Base-by-base conservation (phyloP, 2,797 vertebrate species). In the Mus spretus region DNA sequence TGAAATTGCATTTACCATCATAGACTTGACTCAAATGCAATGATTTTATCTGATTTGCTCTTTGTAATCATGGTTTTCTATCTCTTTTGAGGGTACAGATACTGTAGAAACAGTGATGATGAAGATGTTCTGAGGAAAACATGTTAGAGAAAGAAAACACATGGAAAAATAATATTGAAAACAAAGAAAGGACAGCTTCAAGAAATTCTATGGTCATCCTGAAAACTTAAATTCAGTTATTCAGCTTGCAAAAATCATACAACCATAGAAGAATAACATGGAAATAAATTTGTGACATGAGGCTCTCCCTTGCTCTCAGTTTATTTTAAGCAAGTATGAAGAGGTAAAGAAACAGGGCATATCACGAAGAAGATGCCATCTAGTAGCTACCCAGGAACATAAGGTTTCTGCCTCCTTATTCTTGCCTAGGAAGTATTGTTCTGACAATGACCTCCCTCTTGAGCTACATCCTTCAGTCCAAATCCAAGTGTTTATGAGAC, bases 21-120 rank as follows among this genome's bases (percentile, higher is more conserved):
- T 53, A 59, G 50, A 74, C 95, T 89, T 86, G 95, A 63, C 5
- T 65, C 81, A 90, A 97, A 80, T 65, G 44, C 67, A 79, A 90
- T 86, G 57, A 28, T 47, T 61, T 83, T 57, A 44, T 57, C 50
- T 95, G 82, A 81, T 63, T 82, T 28, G 28, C 5, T 93, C 81
- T 91, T 78, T 95, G 6, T 87, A 89, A 67, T 92, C 74, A 93
- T 19, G 44, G 59, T 40, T n/a, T 28, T 92, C 3, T 50, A 2
- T 11, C 34, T 65, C 61, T 28, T 70, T 17, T n/a, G 40, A 24
- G 53, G 65, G 6, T 63, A 24, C 31, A 79, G 57, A 34, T 89
- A 74, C 44, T 50, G 9, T 37, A 50, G 47, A 50, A 74, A 59
- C 15, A 59, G 44, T 28, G 8, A 90, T 53, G 24, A 89, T 26